Evolutionary conservation across 2,113 vertebrate genomes (phyloP).

Genomic region (Cepphus grylle): DNA sequence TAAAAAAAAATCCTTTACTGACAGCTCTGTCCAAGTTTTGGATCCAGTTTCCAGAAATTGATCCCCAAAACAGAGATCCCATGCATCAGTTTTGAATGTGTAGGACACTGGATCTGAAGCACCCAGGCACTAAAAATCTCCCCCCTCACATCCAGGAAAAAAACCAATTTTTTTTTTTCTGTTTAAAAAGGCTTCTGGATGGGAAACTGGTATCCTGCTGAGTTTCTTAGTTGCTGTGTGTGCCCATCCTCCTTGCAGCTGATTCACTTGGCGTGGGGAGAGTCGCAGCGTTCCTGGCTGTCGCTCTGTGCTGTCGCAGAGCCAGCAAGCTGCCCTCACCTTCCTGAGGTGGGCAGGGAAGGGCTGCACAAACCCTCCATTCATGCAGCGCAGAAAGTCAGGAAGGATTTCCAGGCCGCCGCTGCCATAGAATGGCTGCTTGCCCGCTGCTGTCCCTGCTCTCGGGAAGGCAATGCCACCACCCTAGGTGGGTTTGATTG

Average conservation of each 20-base stretch:
- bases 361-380: conserved; percentile 9
- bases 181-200: not conserved
- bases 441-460: not conserved
- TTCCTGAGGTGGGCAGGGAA: not conserved
- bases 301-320: not conserved
- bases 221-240: not conserved
- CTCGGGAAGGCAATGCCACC: not conserved
- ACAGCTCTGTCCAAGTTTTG: not conserved
- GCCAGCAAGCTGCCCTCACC: not conserved
- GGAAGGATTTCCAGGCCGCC: not conserved
- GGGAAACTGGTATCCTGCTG: not conserved
- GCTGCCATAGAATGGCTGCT: not conserved
- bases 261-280: not conserved
- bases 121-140: not conserved
- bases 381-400: not conserved
- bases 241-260: not conserved
- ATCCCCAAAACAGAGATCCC: not conserved
- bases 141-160: not conserved
- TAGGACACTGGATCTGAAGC: not conserved
- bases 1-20: not conserved
- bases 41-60: not conserved
- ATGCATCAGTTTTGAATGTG: not conserved
- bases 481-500: not conserved
- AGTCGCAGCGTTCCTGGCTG: not conserved
- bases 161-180: not conserved